A percentile compares a stretch with the other conserved stretches of the same genome.
phyloP scores from a whole-genome alignment of 2,113 vertebrate genomes.

The Cavia porcellus region DNA sequence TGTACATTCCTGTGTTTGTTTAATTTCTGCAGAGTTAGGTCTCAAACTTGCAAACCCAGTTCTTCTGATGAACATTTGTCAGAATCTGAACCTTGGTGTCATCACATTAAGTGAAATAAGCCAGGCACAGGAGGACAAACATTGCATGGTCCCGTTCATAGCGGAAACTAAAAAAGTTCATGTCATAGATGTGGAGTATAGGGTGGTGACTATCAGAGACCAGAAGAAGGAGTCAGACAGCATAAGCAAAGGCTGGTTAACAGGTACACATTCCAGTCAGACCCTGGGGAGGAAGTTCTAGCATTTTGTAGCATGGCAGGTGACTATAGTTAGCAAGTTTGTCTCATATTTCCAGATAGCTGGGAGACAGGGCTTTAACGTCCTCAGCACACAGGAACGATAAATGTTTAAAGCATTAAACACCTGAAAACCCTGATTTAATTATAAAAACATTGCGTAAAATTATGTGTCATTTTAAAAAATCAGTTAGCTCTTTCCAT shows the following conservation, averaged over 20 bases:
- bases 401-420: neutral
- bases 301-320: neutral
- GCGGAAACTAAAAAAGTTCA: neutral
- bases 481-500: neutral
- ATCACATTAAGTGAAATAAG: neutral
- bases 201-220: neutral
- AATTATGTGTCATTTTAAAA: neutral
- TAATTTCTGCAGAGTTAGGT: neutral
- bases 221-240: neutral
- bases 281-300: neutral
- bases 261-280: neutral
- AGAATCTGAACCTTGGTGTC: neutral
- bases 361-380: neutral
- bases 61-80: neutral
- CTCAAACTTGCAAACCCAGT: conserved; percentile 19
- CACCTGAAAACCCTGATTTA: neutral
- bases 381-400: neutral
- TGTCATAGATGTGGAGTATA: too few relatives aligned
- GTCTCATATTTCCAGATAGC: neutral
- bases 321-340: neutral
- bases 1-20: neutral
- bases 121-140: neutral
- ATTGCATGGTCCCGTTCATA: neutral
- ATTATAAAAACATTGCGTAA: neutral
- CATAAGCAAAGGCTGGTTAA: neutral